A percentile compares a stretch with the other conserved stretches of the same genome.
Conservation (phyloP, 1,140 invertebrate species). For the Papilio aristodemus region DNA sequence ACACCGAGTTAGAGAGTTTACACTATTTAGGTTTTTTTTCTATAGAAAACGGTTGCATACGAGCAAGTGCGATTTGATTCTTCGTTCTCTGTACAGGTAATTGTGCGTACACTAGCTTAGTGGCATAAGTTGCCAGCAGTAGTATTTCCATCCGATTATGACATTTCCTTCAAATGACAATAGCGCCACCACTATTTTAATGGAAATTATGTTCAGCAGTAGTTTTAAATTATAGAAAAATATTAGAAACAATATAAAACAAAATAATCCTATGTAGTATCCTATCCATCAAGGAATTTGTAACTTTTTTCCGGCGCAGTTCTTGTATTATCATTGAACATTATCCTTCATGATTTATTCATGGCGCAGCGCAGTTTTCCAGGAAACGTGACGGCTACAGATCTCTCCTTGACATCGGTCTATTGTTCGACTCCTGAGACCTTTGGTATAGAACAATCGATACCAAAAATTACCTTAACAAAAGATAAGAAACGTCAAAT, state of each 20-base stretch:
- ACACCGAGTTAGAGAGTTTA: neutral
- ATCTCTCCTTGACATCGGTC: neutral
- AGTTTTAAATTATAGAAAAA: too few relatives aligned
- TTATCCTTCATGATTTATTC: slow-evolving; percentile 17
- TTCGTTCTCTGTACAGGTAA: too few relatives aligned
- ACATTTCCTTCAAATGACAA: too few relatives aligned
- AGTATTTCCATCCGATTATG: too few relatives aligned
- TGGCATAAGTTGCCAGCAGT: too few relatives aligned
- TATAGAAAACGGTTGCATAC: too few relatives aligned
- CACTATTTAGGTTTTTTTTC: neutral
- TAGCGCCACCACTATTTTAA: too few relatives aligned
- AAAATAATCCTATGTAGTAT: neutral
- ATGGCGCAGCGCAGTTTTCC: slow-evolving; percentile 4
- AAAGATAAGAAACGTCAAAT: neutral
- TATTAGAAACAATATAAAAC: neutral
- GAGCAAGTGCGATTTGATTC: too few relatives aligned
- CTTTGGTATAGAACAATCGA: neutral
- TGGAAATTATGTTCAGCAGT: too few relatives aligned
- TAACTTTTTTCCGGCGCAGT: neutral
- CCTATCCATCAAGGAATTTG: neutral
- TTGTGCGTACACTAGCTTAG: too few relatives aligned
- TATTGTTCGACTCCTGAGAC: slow-evolving; percentile 1
- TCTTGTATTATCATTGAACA: neutral
- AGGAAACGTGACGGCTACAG: neutral
- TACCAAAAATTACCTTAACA: slow-evolving; percentile 10